Evolutionary conservation across 2,888 invertebrate genomes (phyloP).

Genomic region (Phortica magna): DNA sequence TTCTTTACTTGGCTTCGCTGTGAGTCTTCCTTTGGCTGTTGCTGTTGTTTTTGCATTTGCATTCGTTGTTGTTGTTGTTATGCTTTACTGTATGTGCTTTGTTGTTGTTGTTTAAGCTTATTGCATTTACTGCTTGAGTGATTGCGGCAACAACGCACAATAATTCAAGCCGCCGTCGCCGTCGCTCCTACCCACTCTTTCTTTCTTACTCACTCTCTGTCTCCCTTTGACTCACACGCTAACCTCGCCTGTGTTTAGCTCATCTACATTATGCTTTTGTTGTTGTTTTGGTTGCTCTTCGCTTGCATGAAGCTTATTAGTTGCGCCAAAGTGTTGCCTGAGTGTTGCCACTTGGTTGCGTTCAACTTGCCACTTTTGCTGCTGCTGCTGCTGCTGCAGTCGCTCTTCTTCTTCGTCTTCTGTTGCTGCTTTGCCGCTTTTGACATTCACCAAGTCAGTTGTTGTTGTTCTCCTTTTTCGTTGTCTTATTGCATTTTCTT

Average conservation of each 20-base stretch:
- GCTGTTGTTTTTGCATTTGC: not conserved
- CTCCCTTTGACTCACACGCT: not conserved
- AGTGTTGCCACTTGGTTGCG: slow-evolving; percentile 68
- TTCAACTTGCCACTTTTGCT: slow-evolving; percentile 35
- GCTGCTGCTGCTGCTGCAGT: slow-evolving; percentile 20
- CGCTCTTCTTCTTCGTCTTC: not conserved
- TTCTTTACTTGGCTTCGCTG: not conserved
- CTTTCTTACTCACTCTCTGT: not conserved
- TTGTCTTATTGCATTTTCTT: not conserved
- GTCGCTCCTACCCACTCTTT: not conserved
- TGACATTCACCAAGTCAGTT: not conserved
- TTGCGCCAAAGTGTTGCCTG: slow-evolving; percentile 50
- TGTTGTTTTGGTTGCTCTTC: slow-evolving; percentile 25
- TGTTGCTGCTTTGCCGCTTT: not conserved
- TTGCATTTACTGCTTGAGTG: not conserved
- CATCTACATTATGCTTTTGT: slow-evolving; percentile 15
- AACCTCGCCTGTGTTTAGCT: not conserved
- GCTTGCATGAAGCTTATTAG: slow-evolving; percentile 55
- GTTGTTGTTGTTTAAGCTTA: not conserved
- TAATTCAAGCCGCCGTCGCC: too few species aligned
- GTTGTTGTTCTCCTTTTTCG: not conserved
- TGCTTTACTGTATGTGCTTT: too few species aligned
- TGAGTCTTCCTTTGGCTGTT: slow-evolving; percentile 10
- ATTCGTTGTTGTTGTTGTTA: not conserved
- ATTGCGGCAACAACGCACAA: too few species aligned